Conservation (phyloP, 2,797 vertebrate species). For the Sebastes hubbsi region DNA sequence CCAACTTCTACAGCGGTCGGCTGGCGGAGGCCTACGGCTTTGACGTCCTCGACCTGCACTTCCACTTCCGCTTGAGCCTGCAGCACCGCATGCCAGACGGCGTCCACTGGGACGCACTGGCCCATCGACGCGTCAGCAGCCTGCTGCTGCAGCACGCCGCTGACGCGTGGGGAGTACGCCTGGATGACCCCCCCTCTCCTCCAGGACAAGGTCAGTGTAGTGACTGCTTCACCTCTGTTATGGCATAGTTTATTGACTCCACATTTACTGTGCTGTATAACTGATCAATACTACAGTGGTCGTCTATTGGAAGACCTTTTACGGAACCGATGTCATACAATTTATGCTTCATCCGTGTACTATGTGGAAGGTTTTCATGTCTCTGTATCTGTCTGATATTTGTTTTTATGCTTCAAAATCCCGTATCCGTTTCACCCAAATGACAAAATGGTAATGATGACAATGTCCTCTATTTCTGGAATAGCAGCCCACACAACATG, state of each 20-base stretch:
- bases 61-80: slow-evolving; percentile 78
- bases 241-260: neutral
- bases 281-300: neutral
- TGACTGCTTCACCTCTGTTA: neutral
- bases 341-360: neutral
- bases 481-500: neutral
- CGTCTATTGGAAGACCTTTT: neutral
- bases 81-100: slow-evolving; percentile 73
- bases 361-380: neutral
- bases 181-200: slow-evolving; percentile 11
- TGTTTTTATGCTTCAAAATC: neutral
- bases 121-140: slow-evolving; percentile 78
- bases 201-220: neutral
- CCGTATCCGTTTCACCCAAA: neutral
- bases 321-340: neutral
- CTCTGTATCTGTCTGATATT: neutral
- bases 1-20: slow-evolving; percentile 81
- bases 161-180: slow-evolving; percentile 77
- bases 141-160: slow-evolving; percentile 78
- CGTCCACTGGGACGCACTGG: slow-evolving; percentile 80
- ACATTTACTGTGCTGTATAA: neutral
- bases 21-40: slow-evolving; percentile 70
- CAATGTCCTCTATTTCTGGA: neutral
- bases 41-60: slow-evolving; percentile 83
- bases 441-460: neutral